phyloP scores from a whole-genome alignment of 2,113 vertebrate species.

The Microtus richardsoni region DNA sequence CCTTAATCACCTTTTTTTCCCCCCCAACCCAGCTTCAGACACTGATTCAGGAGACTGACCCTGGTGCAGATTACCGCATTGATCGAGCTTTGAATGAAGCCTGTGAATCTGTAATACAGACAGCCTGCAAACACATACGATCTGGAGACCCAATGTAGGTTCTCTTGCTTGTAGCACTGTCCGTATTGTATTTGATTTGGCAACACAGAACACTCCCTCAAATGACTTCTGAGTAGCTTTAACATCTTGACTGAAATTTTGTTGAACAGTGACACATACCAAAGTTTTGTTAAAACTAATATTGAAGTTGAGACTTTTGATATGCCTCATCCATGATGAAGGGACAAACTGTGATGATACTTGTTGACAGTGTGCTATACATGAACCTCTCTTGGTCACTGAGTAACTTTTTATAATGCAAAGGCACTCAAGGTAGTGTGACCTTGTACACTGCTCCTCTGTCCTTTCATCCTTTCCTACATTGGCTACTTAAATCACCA shows the following conservation, averaged over 20 bases:
- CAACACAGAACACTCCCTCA: not conserved
- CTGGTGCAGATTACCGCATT: constrained; percentile 96
- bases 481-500: constrained; percentile 19
- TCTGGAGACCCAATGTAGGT: constrained; percentile 98
- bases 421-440: not conserved
- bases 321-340: not conserved
- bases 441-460: not conserved
- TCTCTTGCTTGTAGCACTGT: not conserved
- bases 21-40: constrained; percentile 92
- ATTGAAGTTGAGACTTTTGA: not conserved
- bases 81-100: constrained; percentile 97
- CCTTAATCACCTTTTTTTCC: constrained; percentile 33
- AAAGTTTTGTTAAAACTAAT: constrained; percentile 4
- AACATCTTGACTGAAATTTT: constrained; percentile 37
- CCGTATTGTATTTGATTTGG: constrained; percentile 20
- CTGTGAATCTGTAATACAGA: constrained; percentile 98
- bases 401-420: not conserved
- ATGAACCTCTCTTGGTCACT: not conserved
- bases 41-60: constrained; percentile 96
- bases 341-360: not conserved
- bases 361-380: not conserved
- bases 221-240: not conserved
- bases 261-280: not conserved
- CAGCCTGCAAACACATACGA: constrained; percentile 98
- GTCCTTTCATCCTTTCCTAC: not conserved